Percentiles rank a stretch among this genome's conserved stretches.
These are phyloP conservation scores for Sphaerodactylus townsendi DNA, from an alignment of 2,113 vertebrate species.

Conservation along the genomic window DNA sequence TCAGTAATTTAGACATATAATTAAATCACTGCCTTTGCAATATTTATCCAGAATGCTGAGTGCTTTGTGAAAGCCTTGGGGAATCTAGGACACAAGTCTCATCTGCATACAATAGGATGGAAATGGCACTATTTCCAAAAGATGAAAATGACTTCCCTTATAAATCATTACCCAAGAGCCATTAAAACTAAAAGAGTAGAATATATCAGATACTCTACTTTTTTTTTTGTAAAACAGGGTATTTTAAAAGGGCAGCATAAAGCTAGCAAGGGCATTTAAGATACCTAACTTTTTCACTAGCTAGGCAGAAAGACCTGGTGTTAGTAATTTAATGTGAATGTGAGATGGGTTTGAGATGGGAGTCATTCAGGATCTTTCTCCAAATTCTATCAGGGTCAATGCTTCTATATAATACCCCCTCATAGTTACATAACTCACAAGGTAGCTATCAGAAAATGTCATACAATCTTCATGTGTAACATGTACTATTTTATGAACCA, in stretches of 20 bases:
- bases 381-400: background rate
- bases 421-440: too few species aligned
- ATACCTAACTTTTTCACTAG: background rate
- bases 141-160: background rate
- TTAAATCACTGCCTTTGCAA: constrained; percentile 18
- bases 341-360: too few species aligned
- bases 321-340: background rate
- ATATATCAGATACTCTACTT: background rate
- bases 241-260: background rate
- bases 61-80: constrained; percentile 1
- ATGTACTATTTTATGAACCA: background rate
- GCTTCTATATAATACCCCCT: too few species aligned
- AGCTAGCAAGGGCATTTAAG: background rate
- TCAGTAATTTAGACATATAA: constrained; percentile 12
- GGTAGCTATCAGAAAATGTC: too few species aligned
- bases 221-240: background rate
- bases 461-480: background rate
- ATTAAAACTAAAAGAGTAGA: background rate
- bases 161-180: background rate
- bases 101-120: background rate
- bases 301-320: background rate
- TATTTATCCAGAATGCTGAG: constrained; percentile 6
- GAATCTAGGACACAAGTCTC: background rate
- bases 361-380: background rate
- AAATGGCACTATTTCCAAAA: background rate